Evolutionary conservation across 2,797 vertebrate species (phyloP).

Genomic region (Miichthys miiuy): DNA sequence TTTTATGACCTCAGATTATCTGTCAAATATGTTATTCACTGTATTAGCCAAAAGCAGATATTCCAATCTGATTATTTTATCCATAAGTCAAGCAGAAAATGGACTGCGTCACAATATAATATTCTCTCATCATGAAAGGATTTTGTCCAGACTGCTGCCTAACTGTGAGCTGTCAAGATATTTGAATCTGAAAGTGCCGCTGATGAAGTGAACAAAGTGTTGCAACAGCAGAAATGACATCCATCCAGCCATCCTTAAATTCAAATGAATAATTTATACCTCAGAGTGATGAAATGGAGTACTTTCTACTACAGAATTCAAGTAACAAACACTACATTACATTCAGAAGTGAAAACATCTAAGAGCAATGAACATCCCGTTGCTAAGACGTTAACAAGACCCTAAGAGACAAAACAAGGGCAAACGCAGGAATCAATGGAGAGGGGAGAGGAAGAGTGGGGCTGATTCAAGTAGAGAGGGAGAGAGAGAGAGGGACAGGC

Average conservation of each 20-base stretch:
- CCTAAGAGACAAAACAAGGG: conserved; percentile 37
- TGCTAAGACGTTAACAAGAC: conserved; percentile 48
- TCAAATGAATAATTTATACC: conserved; percentile 24
- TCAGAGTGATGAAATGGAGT: conserved; percentile 10
- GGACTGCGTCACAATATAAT: no score
- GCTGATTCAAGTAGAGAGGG: conserved; percentile 17
- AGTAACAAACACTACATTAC: not conserved
- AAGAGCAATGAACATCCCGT: conserved; percentile 5
- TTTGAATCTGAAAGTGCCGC: not conserved
- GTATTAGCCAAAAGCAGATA: not conserved
- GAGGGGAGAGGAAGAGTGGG: not conserved
- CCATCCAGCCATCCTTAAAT: conserved; percentile 3
- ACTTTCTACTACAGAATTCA: conserved; percentile 12
- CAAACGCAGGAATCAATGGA: conserved; percentile 35
- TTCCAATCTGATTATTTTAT: not conserved
- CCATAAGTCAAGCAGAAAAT: not conserved
- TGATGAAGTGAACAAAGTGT: not conserved
- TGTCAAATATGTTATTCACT: not conserved
- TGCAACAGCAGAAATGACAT: not conserved
- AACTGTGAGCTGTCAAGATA: not conserved
- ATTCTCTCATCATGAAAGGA: not conserved
- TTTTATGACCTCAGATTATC: conserved; percentile 2
- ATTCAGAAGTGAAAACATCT: conserved; percentile 9
- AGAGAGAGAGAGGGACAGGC: not conserved
- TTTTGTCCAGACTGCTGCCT: not conserved